Conservation (phyloP, 2,113 vertebrate species). For the Paracanthobrama guichenoti region DNA sequence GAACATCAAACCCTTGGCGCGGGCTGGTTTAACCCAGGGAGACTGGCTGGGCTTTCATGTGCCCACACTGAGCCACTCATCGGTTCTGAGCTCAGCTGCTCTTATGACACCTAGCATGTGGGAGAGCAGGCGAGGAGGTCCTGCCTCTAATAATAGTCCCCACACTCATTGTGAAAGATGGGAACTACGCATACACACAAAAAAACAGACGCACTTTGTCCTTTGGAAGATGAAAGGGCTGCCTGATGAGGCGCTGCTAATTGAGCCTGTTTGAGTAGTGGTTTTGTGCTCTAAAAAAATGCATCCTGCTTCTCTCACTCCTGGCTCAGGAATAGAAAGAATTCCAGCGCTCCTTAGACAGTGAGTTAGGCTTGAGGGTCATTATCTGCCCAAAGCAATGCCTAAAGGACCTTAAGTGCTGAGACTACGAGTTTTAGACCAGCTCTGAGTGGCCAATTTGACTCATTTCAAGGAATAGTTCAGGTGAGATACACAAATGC, state of each 20-base stretch:
- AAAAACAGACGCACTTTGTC: constrained; percentile 30
- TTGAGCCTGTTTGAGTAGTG: constrained; percentile 70
- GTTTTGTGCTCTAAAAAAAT: constrained; percentile 51
- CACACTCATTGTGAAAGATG: constrained; percentile 43
- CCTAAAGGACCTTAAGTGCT: constrained; percentile 38
- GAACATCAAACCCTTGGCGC: constrained; percentile 39
- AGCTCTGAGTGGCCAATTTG: constrained; percentile 33
- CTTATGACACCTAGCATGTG: constrained; percentile 46
- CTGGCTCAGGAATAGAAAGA: constrained; percentile 31
- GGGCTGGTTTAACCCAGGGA: constrained; percentile 27
- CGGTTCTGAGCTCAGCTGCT: constrained; percentile 45
- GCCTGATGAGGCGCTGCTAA: constrained; percentile 71
- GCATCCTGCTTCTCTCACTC: constrained; percentile 52
- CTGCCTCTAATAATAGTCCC: constrained; percentile 51
- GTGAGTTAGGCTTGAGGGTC: constrained; percentile 60
- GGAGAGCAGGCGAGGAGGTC: constrained; percentile 27
- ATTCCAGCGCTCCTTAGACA: constrained; percentile 43
- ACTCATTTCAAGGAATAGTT: constrained; percentile 27
- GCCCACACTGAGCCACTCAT: constrained; percentile 38
- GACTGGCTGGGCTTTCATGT: constrained; percentile 54
- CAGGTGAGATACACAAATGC: neutral
- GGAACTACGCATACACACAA: constrained; percentile 22
- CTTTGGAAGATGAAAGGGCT: constrained; percentile 67
- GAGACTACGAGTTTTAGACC: constrained; percentile 12
- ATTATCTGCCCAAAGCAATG: constrained; percentile 56